phyloP scores from a whole-genome alignment of 2,797 vertebrate genomes.

The Chlorospingus semifuscus region DNA sequence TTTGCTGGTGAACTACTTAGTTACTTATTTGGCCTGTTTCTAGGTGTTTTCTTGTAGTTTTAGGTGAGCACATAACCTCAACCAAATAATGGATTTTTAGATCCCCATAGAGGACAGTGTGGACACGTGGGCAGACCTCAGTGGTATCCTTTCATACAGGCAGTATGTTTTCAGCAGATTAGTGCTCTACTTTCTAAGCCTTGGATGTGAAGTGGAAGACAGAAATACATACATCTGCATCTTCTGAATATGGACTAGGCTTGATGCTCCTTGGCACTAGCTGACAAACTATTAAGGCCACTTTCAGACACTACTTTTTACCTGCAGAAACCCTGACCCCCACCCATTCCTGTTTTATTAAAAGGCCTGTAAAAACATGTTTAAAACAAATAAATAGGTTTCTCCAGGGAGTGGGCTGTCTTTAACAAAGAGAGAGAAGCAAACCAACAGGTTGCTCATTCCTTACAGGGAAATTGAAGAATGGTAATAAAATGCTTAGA shows the following conservation, averaged over 20 bases:
- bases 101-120: background rate
- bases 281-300: background rate
- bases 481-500: background rate
- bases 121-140: background rate
- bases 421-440: background rate
- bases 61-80: background rate
- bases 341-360: background rate
- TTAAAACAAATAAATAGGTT: background rate
- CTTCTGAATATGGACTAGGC: background rate
- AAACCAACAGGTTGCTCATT: background rate
- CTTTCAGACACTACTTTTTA: background rate
- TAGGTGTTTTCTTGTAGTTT: background rate
- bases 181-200: background rate
- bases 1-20: background rate
- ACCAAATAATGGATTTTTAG: background rate
- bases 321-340: rapidly evolving
- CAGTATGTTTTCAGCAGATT: background rate
- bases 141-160: background rate
- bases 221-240: background rate
- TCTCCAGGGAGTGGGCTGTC: background rate
- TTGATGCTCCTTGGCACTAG: background rate
- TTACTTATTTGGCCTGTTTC: background rate
- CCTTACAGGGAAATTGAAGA: background rate
- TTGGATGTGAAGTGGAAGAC: background rate
- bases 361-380: background rate